Base-by-base conservation (phyloP, 2,113 vertebrate genomes). In the Redunca redunca region DNA sequence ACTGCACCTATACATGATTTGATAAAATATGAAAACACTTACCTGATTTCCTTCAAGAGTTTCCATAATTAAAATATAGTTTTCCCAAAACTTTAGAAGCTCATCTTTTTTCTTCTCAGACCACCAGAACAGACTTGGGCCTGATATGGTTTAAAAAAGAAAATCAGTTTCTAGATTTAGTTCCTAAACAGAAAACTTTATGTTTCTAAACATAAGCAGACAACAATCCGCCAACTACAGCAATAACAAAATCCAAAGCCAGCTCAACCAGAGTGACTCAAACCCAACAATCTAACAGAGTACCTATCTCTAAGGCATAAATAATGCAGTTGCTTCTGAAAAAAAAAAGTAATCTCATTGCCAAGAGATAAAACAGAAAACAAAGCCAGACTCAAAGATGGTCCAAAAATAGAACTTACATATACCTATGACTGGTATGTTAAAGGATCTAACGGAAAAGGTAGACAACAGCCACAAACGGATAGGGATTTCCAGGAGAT, bases 21-120 rank as follows among this genome's bases (percentile, higher is more conserved):
- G 17, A 58, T 60, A 67, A 93, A 89, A 93, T 28, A 55, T 5
- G 3, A n/a, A 4, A 55, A 2, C 50, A 90, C 98, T 84, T 89
- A 99, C 99, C 99, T 99, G 99, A 98, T 99, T 99, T 98, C 99
- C 99, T 98, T 99, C 99, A 80, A 99, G 95, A 3, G 99, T 99
- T 95, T 99, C 99, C 99, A 99, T 99, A 62, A 99, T 98, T 98
- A 99, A 98, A 7, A 99, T 98, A 5, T 99, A 99, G 90, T 99
- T 99, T 97, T 99, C 99, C 99, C 99, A 99, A 95, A 99, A 99
- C 46, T 99, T 98, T 8, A 98, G 93, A 0, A 99, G 99, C 3
- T 99, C 43, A 52, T 98, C 98, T 33, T 98, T 99, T 96, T 98
- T 98, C 94, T 99, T 98, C 3, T 98, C 97, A 5, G 97, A 98